These are phyloP conservation scores for Hylaea fasciaria DNA, from an alignment of 2,888 invertebrate genomes.

Conservation along the genomic window DNA sequence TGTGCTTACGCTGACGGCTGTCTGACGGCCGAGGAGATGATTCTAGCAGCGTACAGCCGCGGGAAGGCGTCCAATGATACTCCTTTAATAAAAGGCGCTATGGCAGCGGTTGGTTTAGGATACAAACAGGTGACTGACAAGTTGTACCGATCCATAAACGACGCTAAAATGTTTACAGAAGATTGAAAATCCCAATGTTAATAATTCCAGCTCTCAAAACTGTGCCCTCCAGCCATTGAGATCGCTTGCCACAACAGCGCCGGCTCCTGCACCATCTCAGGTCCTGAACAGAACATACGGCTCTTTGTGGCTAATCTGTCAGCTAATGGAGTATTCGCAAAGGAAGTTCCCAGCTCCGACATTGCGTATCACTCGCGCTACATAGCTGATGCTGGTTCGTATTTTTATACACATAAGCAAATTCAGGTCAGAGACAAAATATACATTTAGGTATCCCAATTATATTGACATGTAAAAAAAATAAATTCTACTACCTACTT, in stretches of 20 bases:
- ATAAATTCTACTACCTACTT: too few species aligned
- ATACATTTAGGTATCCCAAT: neutral
- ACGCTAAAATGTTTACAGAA: neutral
- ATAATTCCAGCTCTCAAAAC: constrained; percentile 55
- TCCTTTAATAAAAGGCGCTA: constrained; percentile 88
- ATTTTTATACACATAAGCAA: too few species aligned
- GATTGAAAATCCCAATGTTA: neutral
- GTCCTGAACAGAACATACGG: constrained; percentile 87
- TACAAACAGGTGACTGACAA: constrained; percentile 71
- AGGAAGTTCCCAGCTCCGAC: constrained; percentile 87
- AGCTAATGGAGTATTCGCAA: constrained; percentile 66
- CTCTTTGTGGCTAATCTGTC: constrained; percentile 82
- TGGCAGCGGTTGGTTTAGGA: constrained; percentile 94
- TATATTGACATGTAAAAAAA: neutral
- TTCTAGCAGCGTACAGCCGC: constrained; percentile 92
- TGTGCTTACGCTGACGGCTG: constrained; percentile 98
- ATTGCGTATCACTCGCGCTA: constrained; percentile 96
- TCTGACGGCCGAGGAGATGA: constrained; percentile 93
- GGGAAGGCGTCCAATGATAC: constrained; percentile 90
- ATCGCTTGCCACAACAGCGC: constrained; percentile 93
- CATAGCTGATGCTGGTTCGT: constrained; percentile 86
- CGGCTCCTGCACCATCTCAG: constrained; percentile 91
- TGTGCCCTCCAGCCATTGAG: constrained; percentile 86
- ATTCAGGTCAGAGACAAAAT: too few species aligned
- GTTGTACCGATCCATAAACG: neutral